Percentiles rank a stretch among this genome's conserved stretches.
These are phyloP conservation scores for Ellobius talpinus DNA, from an alignment of 2,113 vertebrate genomes.

Conservation along the genomic window DNA sequence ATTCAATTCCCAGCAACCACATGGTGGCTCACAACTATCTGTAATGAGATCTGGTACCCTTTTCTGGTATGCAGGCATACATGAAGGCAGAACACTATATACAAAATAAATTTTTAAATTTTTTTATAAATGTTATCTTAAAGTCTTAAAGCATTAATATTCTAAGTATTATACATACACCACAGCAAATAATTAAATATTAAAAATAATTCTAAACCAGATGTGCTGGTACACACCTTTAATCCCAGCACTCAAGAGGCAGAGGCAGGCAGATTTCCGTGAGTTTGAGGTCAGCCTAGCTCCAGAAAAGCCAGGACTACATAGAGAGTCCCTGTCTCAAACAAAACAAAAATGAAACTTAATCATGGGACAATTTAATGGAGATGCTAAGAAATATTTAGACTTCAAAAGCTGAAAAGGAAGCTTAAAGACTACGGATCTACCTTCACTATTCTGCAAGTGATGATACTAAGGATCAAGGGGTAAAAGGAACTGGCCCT, in stretches of 20 bases:
- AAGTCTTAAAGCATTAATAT: background rate
- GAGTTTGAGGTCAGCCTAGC: background rate
- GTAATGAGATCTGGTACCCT: too few species aligned
- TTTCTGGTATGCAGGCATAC: too few species aligned
- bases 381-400: background rate
- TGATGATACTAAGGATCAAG: background rate
- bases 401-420: constrained; percentile 28
- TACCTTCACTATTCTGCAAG: background rate
- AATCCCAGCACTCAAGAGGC: too few species aligned
- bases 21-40: too few species aligned
- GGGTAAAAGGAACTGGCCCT: background rate
- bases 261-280: background rate
- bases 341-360: constrained; percentile 5
- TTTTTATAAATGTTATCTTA: constrained; percentile 9
- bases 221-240: background rate
- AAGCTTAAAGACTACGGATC: background rate
- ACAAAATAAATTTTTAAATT: background rate
- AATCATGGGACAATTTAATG: background rate
- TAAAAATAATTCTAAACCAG: background rate
- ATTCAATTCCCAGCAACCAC: too few species aligned
- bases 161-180: background rate
- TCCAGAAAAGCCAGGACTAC: background rate
- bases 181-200: background rate
- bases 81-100: too few species aligned
- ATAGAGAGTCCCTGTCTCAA: background rate